phyloP scores from a whole-genome alignment of 1,140 invertebrate species.

The Orius laevigatus region DNA sequence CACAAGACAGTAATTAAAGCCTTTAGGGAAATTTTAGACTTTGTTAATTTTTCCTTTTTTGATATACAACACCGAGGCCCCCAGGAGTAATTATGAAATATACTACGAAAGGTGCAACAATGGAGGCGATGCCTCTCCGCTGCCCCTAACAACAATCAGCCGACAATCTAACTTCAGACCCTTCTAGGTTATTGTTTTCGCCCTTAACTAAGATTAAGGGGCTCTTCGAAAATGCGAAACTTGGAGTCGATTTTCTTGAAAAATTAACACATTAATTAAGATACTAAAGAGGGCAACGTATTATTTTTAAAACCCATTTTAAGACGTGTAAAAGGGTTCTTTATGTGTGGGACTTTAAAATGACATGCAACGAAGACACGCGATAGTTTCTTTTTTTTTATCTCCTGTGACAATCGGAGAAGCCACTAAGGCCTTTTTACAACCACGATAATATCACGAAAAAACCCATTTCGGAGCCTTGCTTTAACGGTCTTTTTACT shows the following conservation, averaged over 20 bases:
- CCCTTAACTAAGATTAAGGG: slow-evolving; percentile 11
- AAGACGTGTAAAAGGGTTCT: too few species aligned
- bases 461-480: too few species aligned
- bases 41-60: slow-evolving; percentile 12
- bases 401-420: too few species aligned
- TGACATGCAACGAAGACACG: too few species aligned
- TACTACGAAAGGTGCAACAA: slow-evolving; percentile 11
- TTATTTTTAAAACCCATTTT: neutral
- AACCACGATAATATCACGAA: too few species aligned
- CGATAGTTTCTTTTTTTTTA: too few species aligned
- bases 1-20: slow-evolving; percentile 12
- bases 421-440: too few species aligned
- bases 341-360: too few species aligned
- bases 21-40: slow-evolving; percentile 13
- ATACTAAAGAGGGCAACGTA: neutral
- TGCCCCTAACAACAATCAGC: slow-evolving; percentile 7
- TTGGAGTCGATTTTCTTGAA: neutral
- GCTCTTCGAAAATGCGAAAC: too few species aligned
- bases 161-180: slow-evolving; percentile 10
- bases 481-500: too few species aligned
- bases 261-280: slow-evolving; percentile 4
- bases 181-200: slow-evolving; percentile 9
- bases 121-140: neutral
- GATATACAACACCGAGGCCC: slow-evolving; percentile 11
- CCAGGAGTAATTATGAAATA: slow-evolving; percentile 11